These are phyloP conservation scores for Otus sunia DNA, from an alignment of 2,113 vertebrate genomes.

Conservation along the genomic window DNA sequence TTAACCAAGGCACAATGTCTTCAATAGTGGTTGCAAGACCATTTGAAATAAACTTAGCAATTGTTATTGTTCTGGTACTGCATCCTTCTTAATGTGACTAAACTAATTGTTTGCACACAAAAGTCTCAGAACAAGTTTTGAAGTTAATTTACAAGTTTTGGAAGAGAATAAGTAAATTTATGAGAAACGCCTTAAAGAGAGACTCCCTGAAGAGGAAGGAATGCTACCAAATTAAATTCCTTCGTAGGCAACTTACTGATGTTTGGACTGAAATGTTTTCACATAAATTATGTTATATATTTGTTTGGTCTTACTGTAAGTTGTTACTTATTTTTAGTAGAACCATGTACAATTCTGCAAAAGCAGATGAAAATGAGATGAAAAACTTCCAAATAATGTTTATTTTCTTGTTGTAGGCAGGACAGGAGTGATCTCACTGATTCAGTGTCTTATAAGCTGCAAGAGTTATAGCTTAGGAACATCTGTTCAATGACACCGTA, in stretches of 20 bases:
- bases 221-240: slow-evolving; percentile 38
- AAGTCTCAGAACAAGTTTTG: slow-evolving; percentile 54
- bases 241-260: slow-evolving; percentile 28
- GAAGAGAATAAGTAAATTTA: slow-evolving; percentile 54
- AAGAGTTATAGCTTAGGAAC: background rate
- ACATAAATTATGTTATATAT: background rate
- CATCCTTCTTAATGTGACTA: slow-evolving; percentile 44
- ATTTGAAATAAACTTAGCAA: slow-evolving; percentile 52
- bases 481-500: background rate
- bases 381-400: background rate
- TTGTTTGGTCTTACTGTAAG: background rate
- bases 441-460: background rate
- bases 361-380: background rate
- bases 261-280: slow-evolving; percentile 22
- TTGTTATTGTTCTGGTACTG: slow-evolving; percentile 46
- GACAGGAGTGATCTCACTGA: background rate
- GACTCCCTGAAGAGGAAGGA: slow-evolving; percentile 42
- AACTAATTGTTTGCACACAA: slow-evolving; percentile 59
- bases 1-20: slow-evolving; percentile 64
- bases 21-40: slow-evolving; percentile 33
- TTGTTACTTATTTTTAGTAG: background rate
- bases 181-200: slow-evolving; percentile 27
- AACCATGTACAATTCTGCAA: background rate
- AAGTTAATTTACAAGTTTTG: slow-evolving; percentile 55
- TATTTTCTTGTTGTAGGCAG: background rate